Percentiles rank a stretch among this genome's conserved stretches.
phyloP scores from a whole-genome alignment of 1,140 invertebrate species.

The Teleopsis dalmanni region DNA sequence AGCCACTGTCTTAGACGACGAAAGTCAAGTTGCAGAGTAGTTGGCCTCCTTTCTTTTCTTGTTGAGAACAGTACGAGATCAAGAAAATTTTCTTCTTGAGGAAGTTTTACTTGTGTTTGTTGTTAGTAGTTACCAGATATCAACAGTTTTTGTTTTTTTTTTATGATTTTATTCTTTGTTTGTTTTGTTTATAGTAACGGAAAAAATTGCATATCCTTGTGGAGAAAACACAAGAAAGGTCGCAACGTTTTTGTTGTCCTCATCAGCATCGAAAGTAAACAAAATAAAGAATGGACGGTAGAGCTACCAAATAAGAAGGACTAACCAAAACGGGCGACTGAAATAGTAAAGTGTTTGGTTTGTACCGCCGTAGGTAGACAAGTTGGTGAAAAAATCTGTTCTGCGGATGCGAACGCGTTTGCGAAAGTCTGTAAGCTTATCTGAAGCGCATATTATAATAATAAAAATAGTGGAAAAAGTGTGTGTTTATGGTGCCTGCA shows the following conservation, averaged over 20 bases:
- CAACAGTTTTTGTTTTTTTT: neutral
- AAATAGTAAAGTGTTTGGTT: too few relatives aligned
- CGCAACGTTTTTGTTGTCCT: neutral
- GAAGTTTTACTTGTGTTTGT: conserved; percentile 1
- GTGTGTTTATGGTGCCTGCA: neutral
- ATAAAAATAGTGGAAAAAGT: neutral
- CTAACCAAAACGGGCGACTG: too few relatives aligned
- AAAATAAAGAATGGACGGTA: conserved; percentile 3
- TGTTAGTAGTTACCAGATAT: neutral
- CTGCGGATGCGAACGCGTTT: neutral
- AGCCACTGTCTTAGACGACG: neutral
- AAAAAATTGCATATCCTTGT: conserved; percentile 4
- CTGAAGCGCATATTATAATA: conserved; percentile 6
- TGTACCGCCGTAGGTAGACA: too few relatives aligned
- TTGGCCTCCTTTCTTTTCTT: neutral
- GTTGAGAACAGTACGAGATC: neutral
- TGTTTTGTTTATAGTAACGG: conserved; percentile 1
- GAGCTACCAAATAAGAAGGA: neutral
- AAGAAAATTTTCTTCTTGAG: conserved; percentile 6
- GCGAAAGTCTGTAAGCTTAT: neutral
- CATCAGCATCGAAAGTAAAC: conserved; percentile 9
- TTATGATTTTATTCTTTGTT: too few relatives aligned
- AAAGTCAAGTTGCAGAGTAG: neutral
- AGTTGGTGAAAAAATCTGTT: neutral
- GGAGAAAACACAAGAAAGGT: neutral